These are phyloP conservation scores for Manis pentadactyla DNA, from an alignment of 2,797 vertebrate genomes.

Conservation along the genomic window DNA sequence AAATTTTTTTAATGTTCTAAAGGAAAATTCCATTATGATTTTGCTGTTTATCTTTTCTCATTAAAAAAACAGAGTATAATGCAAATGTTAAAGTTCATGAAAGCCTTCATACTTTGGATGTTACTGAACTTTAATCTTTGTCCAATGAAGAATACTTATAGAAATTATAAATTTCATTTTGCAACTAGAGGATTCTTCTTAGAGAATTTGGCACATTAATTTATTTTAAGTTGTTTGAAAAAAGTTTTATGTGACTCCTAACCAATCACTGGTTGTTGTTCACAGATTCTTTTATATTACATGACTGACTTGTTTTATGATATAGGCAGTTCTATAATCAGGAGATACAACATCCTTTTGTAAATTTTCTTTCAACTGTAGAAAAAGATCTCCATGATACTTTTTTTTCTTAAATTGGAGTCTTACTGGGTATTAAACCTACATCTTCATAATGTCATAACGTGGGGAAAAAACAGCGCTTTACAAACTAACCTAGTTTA, in stretches of 20 bases:
- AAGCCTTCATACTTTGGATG: not conserved
- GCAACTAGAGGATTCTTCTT: not conserved
- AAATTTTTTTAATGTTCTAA: not conserved
- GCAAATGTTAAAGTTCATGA: not conserved
- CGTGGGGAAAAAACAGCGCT: not conserved
- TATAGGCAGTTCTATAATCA: not conserved
- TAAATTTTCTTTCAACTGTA: not conserved
- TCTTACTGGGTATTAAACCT: not conserved
- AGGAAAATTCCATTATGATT: not conserved
- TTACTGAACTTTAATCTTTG: not conserved
- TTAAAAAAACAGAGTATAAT: not conserved
- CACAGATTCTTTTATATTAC: not conserved
- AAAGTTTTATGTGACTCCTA: not conserved
- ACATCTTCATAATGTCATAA: not conserved
- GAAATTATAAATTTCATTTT: conserved; percentile 3
- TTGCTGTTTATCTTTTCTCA: not conserved
- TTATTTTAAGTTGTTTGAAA: not conserved
- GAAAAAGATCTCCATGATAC: not conserved
- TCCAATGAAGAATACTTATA: conserved; percentile 6
- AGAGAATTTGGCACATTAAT: not conserved
- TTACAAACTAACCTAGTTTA: not conserved
- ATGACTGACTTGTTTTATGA: not conserved
- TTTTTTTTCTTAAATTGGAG: not conserved
- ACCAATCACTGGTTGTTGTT: not conserved
- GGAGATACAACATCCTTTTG: not conserved